These are phyloP conservation scores for Lagodon rhomboides DNA, from an alignment of 2,797 vertebrate species.

Conservation along the genomic window DNA sequence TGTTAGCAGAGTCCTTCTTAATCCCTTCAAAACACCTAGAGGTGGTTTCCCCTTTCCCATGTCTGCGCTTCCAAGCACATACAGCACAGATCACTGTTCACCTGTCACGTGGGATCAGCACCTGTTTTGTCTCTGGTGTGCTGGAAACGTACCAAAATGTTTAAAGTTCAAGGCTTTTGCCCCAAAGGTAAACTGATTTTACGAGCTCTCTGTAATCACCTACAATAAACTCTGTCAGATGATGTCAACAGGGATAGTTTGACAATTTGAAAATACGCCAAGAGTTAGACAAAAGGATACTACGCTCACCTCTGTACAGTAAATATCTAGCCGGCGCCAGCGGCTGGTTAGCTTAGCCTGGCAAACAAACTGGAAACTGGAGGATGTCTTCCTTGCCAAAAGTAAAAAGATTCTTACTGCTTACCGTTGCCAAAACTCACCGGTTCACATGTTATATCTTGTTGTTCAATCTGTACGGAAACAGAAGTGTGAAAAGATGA, in stretches of 20 bases:
- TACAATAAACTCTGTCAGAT: background rate
- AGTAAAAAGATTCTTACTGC: background rate
- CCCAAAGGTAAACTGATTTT: slow-evolving; percentile 21
- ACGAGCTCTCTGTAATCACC: background rate
- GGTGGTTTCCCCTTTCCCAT: slow-evolving; percentile 30
- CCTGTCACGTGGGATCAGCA: slow-evolving; percentile 49
- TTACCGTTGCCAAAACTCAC: background rate
- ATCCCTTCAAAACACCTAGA: slow-evolving; percentile 5
- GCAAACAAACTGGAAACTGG: background rate
- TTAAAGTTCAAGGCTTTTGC: slow-evolving; percentile 4
- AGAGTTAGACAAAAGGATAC: background rate
- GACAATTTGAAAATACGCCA: background rate
- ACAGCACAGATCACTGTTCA: slow-evolving; percentile 31
- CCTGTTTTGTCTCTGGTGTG: slow-evolving; percentile 10
- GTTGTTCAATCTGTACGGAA: background rate
- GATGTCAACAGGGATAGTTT: background rate
- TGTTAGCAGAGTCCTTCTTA: slow-evolving; percentile 2
- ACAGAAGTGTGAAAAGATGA: too few relatives aligned
- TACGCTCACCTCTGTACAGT: background rate
- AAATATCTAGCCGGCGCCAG: background rate
- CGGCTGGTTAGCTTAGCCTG: slow-evolving; percentile 1
- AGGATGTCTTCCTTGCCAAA: background rate
- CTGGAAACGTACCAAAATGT: slow-evolving; percentile 29
- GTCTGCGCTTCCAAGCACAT: slow-evolving; percentile 41
- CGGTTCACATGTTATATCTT: background rate